Evolutionary conservation across 2,888 invertebrate genomes (phyloP).

Genomic region (Drosophila mimica): DNA sequence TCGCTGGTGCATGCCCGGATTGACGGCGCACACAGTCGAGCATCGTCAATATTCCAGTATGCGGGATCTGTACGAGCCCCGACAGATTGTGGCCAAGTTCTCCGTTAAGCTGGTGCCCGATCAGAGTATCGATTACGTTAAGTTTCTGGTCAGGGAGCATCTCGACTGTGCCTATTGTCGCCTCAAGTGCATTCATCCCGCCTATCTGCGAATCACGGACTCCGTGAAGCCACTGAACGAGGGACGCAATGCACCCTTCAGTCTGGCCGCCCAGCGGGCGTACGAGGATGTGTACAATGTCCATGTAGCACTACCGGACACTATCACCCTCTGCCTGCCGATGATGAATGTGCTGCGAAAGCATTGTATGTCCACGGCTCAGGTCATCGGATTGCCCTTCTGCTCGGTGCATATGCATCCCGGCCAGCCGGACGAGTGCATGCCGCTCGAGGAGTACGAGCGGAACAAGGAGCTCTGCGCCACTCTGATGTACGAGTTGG

Average conservation of each 20-base stretch:
- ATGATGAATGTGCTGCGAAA: slow-evolving; percentile 42
- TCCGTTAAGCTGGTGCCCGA: slow-evolving; percentile 52
- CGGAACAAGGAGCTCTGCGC: slow-evolving; percentile 29
- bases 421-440: slow-evolving; percentile 30
- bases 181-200: slow-evolving; percentile 28
- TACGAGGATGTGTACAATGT: slow-evolving; percentile 21
- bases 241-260: slow-evolving; percentile 2
- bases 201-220: slow-evolving; percentile 30
- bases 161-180: slow-evolving; percentile 26
- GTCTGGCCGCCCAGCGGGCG: slow-evolving; percentile 19
- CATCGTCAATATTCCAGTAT: not conserved
- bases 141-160: slow-evolving; percentile 18
- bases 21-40: slow-evolving; percentile 38
- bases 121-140: slow-evolving; percentile 37
- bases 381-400: slow-evolving; percentile 49
- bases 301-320: slow-evolving; percentile 33
- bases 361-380: slow-evolving; percentile 24
- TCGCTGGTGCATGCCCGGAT: slow-evolving; percentile 46
- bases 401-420: slow-evolving; percentile 33
- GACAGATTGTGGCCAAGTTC: slow-evolving; percentile 18
- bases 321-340: slow-evolving; percentile 31
- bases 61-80: slow-evolving; percentile 14
- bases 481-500: slow-evolving; percentile 45
- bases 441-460: slow-evolving; percentile 18
- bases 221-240: slow-evolving; percentile 37